Conservation (phyloP, 2,797 vertebrate species). For the Malurus leucopterus region DNA sequence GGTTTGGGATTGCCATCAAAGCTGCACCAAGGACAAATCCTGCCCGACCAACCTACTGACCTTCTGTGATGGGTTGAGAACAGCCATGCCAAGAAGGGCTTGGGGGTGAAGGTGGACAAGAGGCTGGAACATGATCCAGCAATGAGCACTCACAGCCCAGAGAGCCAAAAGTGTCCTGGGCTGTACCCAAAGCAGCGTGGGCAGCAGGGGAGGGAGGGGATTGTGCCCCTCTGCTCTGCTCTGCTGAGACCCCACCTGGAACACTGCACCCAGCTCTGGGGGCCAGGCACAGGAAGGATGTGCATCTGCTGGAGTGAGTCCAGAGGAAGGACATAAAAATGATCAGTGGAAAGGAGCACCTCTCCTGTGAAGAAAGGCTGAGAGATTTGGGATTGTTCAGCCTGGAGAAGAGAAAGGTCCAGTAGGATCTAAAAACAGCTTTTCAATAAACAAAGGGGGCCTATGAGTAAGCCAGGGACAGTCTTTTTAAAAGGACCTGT, state of each 20-base stretch:
- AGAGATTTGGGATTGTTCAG: not conserved
- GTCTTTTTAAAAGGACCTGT: not conserved
- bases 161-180: accelerated
- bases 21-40: not conserved
- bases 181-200: not conserved
- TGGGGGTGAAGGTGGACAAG: accelerated
- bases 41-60: not conserved
- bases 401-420: not conserved
- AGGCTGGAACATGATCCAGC: not conserved
- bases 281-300: no score
- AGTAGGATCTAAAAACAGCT: not conserved
- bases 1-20: accelerated
- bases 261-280: not conserved
- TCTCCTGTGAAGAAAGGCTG: not conserved
- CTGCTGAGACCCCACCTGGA: not conserved
- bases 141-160: not conserved
- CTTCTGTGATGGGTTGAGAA: not conserved
- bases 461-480: not conserved
- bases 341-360: accelerated
- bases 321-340: accelerated
- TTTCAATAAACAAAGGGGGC: not conserved
- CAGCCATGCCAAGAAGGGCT: accelerated
- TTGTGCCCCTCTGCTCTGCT: not conserved
- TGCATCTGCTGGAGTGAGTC: accelerated
- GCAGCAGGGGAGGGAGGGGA: not conserved